Percentiles rank a stretch among this genome's conserved stretches.
Conservation (phyloP, 2,113 vertebrate species). For the Martes martes region DNA sequence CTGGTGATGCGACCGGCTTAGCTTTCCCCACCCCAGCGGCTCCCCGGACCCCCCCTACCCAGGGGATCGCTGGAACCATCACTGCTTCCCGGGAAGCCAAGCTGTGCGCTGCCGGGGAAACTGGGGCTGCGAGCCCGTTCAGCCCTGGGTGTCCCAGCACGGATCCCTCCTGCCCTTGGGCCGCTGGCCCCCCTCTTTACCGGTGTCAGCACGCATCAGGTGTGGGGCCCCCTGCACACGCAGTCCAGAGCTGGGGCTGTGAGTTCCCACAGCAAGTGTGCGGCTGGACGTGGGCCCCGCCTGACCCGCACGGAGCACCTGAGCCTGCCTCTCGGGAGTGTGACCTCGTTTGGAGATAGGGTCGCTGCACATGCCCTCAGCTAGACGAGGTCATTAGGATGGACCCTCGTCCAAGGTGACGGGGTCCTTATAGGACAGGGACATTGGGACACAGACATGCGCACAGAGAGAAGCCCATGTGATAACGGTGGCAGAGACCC, state of each 20-base stretch:
- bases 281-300: not conserved
- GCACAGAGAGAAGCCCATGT: rapidly evolving
- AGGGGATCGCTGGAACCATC: not conserved
- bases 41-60: not conserved
- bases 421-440: not conserved
- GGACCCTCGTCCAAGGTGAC: not conserved
- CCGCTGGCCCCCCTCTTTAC: rapidly evolving
- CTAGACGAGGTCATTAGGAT: not conserved
- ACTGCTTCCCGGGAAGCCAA: not conserved
- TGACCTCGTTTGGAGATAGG: not conserved
- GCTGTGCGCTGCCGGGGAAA: rapidly evolving
- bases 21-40: too few relatives aligned
- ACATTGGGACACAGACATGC: not conserved
- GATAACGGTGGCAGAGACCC: not conserved
- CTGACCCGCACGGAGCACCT: rapidly evolving
- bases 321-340: too few relatives aligned
- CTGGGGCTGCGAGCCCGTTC: not conserved
- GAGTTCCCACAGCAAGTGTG: rapidly evolving
- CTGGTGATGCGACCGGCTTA: not conserved
- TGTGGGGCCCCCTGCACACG: too few relatives aligned
- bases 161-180: not conserved
- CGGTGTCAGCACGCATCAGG: not conserved
- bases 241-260: not conserved
- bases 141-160: not conserved
- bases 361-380: too few relatives aligned